phyloP scores from a whole-genome alignment of 1,140 invertebrate genomes.

The Akabosia matsudoensis region DNA sequence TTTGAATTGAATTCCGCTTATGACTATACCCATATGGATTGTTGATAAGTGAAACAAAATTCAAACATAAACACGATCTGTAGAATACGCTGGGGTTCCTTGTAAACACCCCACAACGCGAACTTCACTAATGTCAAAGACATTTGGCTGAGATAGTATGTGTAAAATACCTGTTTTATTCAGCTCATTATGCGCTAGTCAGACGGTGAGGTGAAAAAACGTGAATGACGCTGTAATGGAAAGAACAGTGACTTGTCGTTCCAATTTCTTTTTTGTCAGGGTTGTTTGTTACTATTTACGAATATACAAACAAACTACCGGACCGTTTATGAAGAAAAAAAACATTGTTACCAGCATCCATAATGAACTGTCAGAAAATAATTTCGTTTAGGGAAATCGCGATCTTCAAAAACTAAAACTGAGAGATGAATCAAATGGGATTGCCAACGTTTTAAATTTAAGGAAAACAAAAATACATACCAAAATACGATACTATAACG shows the following conservation, averaged over 20 bases:
- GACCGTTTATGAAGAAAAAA: background rate
- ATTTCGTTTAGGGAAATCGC: background rate
- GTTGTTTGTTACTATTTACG: background rate
- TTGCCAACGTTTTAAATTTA: background rate
- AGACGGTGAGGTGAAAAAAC: background rate
- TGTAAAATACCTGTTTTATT: background rate
- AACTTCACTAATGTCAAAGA: background rate
- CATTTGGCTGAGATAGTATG: background rate
- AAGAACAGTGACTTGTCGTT: background rate
- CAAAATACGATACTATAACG: background rate
- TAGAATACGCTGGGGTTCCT: background rate
- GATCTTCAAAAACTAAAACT: background rate
- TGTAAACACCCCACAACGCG: too few relatives aligned
- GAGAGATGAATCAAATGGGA: background rate
- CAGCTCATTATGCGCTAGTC: conserved; percentile 23
- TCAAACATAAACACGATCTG: too few relatives aligned
- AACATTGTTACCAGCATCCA: conserved; percentile 12
- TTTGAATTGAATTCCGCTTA: too few relatives aligned
- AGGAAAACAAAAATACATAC: background rate
- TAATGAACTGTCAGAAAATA: conserved; percentile 9
- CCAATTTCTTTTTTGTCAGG: background rate
- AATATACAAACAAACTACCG: background rate
- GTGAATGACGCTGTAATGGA: background rate
- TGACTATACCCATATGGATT: too few relatives aligned
- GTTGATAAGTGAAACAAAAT: too few relatives aligned